Evolutionary conservation across 64 coral and sea anemone genomes (phyloP).

Genomic region (Hydrozoanthus tunicans): DNA sequence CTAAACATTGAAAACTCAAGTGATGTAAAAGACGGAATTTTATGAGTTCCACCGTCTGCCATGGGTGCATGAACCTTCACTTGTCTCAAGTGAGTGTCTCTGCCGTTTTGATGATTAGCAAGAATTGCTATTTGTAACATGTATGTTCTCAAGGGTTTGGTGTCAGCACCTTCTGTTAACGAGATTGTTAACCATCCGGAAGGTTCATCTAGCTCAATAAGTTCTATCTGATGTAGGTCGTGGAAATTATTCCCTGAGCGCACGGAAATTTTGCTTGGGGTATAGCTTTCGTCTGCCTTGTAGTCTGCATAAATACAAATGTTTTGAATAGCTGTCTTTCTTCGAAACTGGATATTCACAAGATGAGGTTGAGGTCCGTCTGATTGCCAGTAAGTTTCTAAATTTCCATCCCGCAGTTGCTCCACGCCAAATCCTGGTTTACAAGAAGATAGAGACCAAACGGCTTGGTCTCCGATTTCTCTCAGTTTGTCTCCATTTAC

Average conservation of each 20-base stretch:
- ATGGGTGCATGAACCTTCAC: conserved; percentile 95
- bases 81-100: conserved; percentile 96
- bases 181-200: conserved; percentile 88
- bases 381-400: conserved; percentile 98
- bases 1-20: conserved; percentile 98
- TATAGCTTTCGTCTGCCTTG: conserved; percentile 98
- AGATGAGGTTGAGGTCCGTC: conserved; percentile 97
- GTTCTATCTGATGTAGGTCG: conserved; percentile 93
- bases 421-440: conserved; percentile 99
- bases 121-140: conserved; percentile 97
- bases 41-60: conserved; percentile 70
- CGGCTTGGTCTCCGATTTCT: conserved; percentile 98
- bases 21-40: conserved; percentile 96
- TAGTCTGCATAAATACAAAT: conserved; percentile 95
- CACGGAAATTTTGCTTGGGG: conserved; percentile 96
- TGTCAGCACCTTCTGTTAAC: conserved; percentile 58
- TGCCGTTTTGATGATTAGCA: conserved; percentile 96
- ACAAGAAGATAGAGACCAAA: conserved; percentile 98
- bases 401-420: conserved; percentile 91
- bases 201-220: conserved; percentile 92
- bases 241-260: conserved; percentile 94
- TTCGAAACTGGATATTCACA: conserved; percentile 90
- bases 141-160: conserved; percentile 84
- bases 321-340: conserved; percentile 96
- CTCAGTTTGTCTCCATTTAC: conserved; percentile 81